A percentile compares a stretch with the other conserved stretches of the same genome.
Conservation (phyloP, 2,888 invertebrate species). For the Parelbella ahira region DNA sequence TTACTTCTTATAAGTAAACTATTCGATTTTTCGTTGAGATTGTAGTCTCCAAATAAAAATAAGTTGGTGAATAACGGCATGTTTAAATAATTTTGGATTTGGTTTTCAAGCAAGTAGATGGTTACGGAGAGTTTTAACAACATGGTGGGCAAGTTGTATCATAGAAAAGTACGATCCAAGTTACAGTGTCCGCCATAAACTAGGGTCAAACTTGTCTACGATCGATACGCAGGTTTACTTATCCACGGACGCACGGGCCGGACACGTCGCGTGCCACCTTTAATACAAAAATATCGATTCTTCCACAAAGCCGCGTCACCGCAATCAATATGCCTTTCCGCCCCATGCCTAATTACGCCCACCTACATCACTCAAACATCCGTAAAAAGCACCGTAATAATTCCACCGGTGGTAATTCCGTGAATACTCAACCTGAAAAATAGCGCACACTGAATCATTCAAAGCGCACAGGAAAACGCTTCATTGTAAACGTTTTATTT, state of each 20-base stretch:
- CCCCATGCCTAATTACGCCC: conserved; percentile 78
- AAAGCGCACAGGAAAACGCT: conserved; percentile 79
- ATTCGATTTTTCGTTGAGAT: no score
- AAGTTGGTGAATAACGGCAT: no score
- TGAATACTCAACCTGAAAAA: conserved; percentile 66
- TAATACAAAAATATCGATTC: conserved; percentile 79
- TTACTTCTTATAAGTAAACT: no score
- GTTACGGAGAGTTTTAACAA: not conserved
- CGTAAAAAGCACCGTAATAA: conserved; percentile 67
- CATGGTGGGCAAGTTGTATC: conserved; percentile 32
- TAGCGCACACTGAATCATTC: conserved; percentile 74
- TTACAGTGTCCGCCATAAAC: conserved; percentile 64
- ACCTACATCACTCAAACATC: conserved; percentile 74
- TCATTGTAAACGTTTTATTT: conserved; percentile 80
- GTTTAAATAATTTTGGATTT: not conserved
- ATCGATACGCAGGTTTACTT: conserved; percentile 71
- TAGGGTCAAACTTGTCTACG: conserved; percentile 65
- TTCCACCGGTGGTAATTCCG: conserved; percentile 46
- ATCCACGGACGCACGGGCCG: conserved; percentile 66
- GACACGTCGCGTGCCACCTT: conserved; percentile 77
- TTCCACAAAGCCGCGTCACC: conserved; percentile 77
- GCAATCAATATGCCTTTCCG: conserved; percentile 80
- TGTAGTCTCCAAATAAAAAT: no score
- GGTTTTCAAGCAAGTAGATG: not conserved
- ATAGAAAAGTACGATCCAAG: conserved; percentile 50